Base-by-base conservation (phyloP, 2,888 invertebrate genomes). In the Deroplatys truncata region DNA sequence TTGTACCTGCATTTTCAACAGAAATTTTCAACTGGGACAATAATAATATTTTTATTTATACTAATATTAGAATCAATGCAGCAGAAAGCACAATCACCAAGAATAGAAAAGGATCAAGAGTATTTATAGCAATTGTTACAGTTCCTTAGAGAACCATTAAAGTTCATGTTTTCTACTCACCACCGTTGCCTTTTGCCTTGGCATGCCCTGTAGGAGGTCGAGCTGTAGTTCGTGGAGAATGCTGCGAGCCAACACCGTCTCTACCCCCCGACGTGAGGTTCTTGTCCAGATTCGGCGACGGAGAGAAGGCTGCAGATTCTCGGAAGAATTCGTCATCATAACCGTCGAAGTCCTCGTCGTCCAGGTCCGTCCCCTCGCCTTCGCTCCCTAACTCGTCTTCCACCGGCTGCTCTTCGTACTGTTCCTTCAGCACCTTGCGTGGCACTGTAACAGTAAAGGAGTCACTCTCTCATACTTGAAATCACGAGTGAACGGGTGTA, bases 371-470 rank as follows among this genome's bases (percentile, higher is more conserved):
- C 2, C 87, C 91, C 90, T 88, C 92, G 92, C 89, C 92, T 92
- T 89, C 93, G 84, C 92, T 92, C 56, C 92, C 92, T 88, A 95
- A 95, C 93, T 98, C 98, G 93, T 98, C 98, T 91, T 96, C 95
- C 93, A 97, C 97, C 86, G 96, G 95, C 49, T 96, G 96, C 91
- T 97, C 97, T 92, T 97, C 97, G 93, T 96, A 97, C 91, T 96
- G 95, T 93, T 97, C 97, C 92, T 97, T 97, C 91, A 98, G 94
- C 89, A 98, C 97, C 92, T 96, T 97, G 91, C 97, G 95, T 7
- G 97, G 98, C 91, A 98, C 98, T 98, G 94, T 2, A 93, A 93
- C 15, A 16, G 1, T 91, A 92, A 88, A 88, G 83, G 4, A 28
- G 88, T 5, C 7, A 8, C 9, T 5, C 1, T 35, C 9, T 20